Conservation (phyloP, 1,140 invertebrate genomes). For the Drosophila parvula region DNA sequence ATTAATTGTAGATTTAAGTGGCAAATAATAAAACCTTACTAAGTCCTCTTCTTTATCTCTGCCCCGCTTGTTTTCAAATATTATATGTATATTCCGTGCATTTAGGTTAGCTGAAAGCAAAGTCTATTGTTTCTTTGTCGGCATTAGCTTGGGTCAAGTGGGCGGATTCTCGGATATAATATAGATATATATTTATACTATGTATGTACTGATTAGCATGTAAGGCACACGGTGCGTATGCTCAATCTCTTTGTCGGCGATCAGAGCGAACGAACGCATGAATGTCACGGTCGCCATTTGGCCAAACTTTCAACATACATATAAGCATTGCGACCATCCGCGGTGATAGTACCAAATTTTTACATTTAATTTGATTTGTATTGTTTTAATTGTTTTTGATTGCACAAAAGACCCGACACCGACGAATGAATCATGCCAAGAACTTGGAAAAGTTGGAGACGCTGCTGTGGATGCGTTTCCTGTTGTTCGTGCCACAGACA, state of each 20-base stretch:
- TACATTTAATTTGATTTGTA: slow-evolving; percentile 39
- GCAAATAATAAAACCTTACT: not conserved
- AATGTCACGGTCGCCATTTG: slow-evolving; percentile 33
- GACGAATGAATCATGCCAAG: slow-evolving; percentile 33
- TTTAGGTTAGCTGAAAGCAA: not conserved
- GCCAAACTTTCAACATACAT: slow-evolving; percentile 6
- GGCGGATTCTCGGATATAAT: slow-evolving; percentile 1
- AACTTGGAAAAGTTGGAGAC: not conserved
- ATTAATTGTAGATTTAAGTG: not conserved
- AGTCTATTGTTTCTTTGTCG: slow-evolving; percentile 21
- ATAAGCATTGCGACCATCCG: not conserved
- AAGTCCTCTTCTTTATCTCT: not conserved
- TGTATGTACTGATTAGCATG: not conserved
- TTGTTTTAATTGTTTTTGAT: slow-evolving; percentile 71
- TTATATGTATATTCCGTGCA: no score
- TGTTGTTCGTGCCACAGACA: slow-evolving; percentile 7
- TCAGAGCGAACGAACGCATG: slow-evolving; percentile 1
- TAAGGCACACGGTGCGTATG: slow-evolving; percentile 38
- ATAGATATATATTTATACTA: not conserved
- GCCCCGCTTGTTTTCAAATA: not conserved
- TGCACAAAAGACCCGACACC: slow-evolving; percentile 59
- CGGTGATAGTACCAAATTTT: slow-evolving; percentile 1
- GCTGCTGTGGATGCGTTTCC: slow-evolving; percentile 32
- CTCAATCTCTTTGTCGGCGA: slow-evolving; percentile 40
- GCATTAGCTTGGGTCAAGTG: slow-evolving; percentile 7